Evolutionary conservation across 2,888 invertebrate species (phyloP), one percentile per base, ranked within the genome.

Genomic region (Torymus tubicola): DNA sequence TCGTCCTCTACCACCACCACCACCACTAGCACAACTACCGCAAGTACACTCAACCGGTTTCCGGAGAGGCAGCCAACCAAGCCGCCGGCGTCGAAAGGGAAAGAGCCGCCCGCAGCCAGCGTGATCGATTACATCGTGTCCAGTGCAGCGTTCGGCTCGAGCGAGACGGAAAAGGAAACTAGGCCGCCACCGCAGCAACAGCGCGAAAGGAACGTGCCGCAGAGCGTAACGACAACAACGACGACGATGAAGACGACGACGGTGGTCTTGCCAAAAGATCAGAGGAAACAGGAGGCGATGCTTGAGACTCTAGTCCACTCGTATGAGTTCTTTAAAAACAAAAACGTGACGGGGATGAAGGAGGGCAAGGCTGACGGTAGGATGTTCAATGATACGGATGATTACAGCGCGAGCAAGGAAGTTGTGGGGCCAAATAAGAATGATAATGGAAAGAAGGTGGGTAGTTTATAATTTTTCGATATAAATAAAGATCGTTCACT

Each of bases 371-470:
- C 13, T 3, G 70, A 12, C 8, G 61, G 68, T 10, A 71, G 58
- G 53, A 1, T 50, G 8, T 69, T 42, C 16, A 79, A 79, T 14
- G 77, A 80, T n/a, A 61, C 50, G 1, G 79, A 80, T 8, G 80
- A 82, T 11, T 80, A 58, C n/a, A 75, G 80, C 60, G 82, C 78
- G 16, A 82, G 82, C 42, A 53, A 70, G 24, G 82, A 82, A 42
- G 65, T 73, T 12, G 67, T 77, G 0, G 12, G 61, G 11, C 42
- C 70, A 8, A 70, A 80, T 78, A 83, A 78, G 16, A 83, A 84
- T 50, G 85, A 85, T 42, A 82, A 83, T 31, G 84, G 67, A 3
- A 89, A 88, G 52, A 86, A 84, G 87, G 89, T 89, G 68, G 81
- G 80, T 58, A n/a, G 68, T 58, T 21, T 55, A 13, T 53, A 50